Conservation (phyloP, 2,797 vertebrate genomes). For the Microctenopoma stevenorrisi region DNA sequence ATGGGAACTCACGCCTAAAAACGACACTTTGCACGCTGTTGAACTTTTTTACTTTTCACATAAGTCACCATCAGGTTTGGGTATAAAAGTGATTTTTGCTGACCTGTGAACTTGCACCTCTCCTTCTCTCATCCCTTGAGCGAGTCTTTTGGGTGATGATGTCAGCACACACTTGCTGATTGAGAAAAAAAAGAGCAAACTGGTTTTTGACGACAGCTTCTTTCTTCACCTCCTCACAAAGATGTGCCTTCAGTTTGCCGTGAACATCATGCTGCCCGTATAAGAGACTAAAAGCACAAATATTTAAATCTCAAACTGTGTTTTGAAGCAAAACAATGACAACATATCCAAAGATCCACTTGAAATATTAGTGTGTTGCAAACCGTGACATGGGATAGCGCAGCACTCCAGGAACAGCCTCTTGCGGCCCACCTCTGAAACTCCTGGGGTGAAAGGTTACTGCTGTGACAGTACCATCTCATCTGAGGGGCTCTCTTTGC, state of each 20-base stretch:
- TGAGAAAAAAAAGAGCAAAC: conserved; percentile 55
- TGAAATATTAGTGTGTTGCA: conserved; percentile 49
- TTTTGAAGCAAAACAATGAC: conserved; percentile 51
- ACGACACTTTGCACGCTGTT: conserved; percentile 15
- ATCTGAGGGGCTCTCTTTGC: conserved; percentile 74
- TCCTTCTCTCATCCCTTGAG: background rate
- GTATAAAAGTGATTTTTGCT: background rate
- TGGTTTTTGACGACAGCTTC: conserved; percentile 66
- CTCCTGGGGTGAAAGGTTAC: conserved; percentile 79
- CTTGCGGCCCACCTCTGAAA: conserved; percentile 69
- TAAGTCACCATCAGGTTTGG: conserved; percentile 7
- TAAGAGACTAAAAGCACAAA: conserved; percentile 34
- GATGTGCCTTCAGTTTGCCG: conserved; percentile 28
- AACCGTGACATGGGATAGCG: conserved; percentile 54
- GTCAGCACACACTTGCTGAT: conserved; percentile 34
- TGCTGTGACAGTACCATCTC: conserved; percentile 78
- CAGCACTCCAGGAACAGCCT: conserved; percentile 46
- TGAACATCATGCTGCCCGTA: conserved; percentile 38
- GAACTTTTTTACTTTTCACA: conserved; percentile 37
- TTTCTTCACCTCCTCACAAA: conserved; percentile 55
- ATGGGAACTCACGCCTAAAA: conserved; percentile 17
- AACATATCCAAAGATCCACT: conserved; percentile 47
- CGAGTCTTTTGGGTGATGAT: conserved; percentile 49
- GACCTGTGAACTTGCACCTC: conserved; percentile 19
- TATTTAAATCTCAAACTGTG: conserved; percentile 60